Evolutionary conservation across 2,888 invertebrate species (phyloP).

Genomic region (Oscheius myriophilus): DNA sequence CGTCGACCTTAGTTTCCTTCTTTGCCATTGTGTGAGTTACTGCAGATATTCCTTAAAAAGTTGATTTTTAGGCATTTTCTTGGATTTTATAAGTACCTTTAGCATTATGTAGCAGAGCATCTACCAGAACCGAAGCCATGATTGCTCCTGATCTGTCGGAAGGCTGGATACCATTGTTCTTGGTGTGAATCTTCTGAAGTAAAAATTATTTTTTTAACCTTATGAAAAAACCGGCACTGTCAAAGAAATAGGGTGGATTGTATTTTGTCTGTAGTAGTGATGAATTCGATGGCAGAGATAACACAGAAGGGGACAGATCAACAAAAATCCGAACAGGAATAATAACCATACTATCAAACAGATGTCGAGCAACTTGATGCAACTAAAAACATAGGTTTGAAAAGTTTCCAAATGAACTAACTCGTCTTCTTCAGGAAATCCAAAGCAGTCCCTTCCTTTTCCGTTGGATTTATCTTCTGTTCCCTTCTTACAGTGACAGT

Average conservation of each 20-base stretch:
- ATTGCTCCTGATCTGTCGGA: no score
- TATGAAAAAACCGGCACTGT: background rate
- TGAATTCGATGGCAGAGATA: slow-evolving; percentile 32
- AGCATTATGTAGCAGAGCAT: slow-evolving; percentile 44
- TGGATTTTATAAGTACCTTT: slow-evolving; percentile 27
- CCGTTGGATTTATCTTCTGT: slow-evolving; percentile 53
- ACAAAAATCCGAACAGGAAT: slow-evolving; percentile 52
- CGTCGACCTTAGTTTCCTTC: background rate
- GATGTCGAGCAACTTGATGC: slow-evolving; percentile 60
- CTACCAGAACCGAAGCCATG: slow-evolving; percentile 42
- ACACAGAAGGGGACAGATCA: slow-evolving; percentile 38
- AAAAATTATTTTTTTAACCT: background rate
- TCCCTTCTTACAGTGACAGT: slow-evolving; percentile 45
- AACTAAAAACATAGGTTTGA: slow-evolving; percentile 50
- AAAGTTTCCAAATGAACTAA: slow-evolving; percentile 14
- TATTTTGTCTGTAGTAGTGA: background rate
- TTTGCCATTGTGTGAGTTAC: slow-evolving; percentile 17
- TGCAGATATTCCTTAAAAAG: slow-evolving; percentile 17
- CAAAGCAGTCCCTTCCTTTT: slow-evolving; percentile 51
- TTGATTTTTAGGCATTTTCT: background rate
- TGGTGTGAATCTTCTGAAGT: slow-evolving; percentile 1
- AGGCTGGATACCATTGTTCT: no score
- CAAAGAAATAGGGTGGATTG: slow-evolving; percentile 7
- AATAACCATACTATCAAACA: slow-evolving; percentile 65
- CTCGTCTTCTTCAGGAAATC: slow-evolving; percentile 49